Conservation (phyloP, 2,797 vertebrate genomes). For the Staurois parvus region DNA sequence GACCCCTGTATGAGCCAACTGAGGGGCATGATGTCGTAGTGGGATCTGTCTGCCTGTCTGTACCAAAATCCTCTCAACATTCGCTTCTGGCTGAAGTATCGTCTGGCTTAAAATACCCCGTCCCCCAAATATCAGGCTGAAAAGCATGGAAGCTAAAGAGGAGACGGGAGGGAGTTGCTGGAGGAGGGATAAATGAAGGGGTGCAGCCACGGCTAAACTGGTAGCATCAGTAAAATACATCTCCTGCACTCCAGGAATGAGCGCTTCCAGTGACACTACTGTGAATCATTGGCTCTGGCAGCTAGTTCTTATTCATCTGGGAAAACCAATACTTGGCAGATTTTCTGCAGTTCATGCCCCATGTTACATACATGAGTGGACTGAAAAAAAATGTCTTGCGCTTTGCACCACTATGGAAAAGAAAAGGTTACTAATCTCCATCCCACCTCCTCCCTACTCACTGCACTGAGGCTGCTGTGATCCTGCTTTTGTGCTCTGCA, state of each 20-base stretch:
- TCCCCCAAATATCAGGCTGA: conserved; percentile 60
- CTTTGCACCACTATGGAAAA: conserved; percentile 50
- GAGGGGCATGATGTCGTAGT: conserved; percentile 50
- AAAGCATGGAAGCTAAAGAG: conserved; percentile 60
- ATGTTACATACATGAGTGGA: conserved; percentile 42
- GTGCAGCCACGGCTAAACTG: conserved; percentile 29
- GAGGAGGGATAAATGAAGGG: conserved; percentile 45
- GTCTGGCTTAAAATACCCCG: conserved; percentile 66
- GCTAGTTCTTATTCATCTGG: conserved; percentile 44
- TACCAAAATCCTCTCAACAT: conserved; percentile 66
- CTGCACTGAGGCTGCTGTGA: conserved; percentile 56
- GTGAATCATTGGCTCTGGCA: conserved; percentile 31
- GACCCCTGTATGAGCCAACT: conserved; percentile 29
- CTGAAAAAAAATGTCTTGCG: conserved; percentile 27
- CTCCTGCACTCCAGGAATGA: conserved; percentile 40
- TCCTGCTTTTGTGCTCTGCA: conserved; percentile 59
- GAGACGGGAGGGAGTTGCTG: conserved; percentile 62
- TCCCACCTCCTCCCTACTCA: conserved; percentile 60
- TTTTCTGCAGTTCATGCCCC: conserved; percentile 32
- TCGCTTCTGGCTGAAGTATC: conserved; percentile 66
- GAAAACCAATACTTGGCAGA: conserved; percentile 47
- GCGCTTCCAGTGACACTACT: conserved; percentile 40
- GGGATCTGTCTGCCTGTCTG: conserved; percentile 58
- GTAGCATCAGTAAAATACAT: conserved; percentile 37
- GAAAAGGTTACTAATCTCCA: conserved; percentile 57